phyloP scores from a whole-genome alignment of 2,113 vertebrate genomes.

The Eleginops maclovinus region DNA sequence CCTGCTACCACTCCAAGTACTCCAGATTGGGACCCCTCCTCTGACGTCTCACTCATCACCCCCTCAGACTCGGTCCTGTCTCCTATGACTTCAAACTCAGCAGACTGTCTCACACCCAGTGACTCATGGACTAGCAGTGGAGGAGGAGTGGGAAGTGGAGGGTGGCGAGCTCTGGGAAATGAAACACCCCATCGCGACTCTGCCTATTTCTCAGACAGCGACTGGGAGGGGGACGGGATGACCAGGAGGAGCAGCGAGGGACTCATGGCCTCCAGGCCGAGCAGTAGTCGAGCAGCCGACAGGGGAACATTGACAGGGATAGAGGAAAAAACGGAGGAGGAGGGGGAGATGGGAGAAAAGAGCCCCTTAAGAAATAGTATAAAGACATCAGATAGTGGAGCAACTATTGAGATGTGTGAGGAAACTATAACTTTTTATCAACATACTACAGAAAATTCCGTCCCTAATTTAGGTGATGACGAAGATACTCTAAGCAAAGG shows the following conservation, averaged over 20 bases:
- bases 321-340: constrained; percentile 84
- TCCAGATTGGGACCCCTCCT: constrained; percentile 75
- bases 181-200: constrained; percentile 88
- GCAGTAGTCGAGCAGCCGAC: constrained; percentile 73
- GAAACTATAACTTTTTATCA: constrained; percentile 13
- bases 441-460: constrained; percentile 38
- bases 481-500: constrained; percentile 51
- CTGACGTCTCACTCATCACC: constrained; percentile 77
- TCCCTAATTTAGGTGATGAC: constrained; percentile 29
- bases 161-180: constrained; percentile 84
- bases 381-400: constrained; percentile 23
- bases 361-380: constrained; percentile 46
- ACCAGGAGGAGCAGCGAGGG: constrained; percentile 78
- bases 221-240: constrained; percentile 84
- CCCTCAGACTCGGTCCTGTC: constrained; percentile 86
- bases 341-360: constrained; percentile 65
- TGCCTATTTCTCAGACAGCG: constrained; percentile 89
- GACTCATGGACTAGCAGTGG: constrained; percentile 82
- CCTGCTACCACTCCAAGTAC: constrained; percentile 55
- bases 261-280: constrained; percentile 65
- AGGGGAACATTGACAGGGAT: constrained; percentile 82
- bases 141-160: constrained; percentile 76
- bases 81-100: constrained; percentile 83
- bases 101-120: constrained; percentile 84
- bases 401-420: constrained; percentile 43